These are phyloP conservation scores for Boloria selene DNA, from an alignment of 2,888 invertebrate species.

Conservation along the genomic window DNA sequence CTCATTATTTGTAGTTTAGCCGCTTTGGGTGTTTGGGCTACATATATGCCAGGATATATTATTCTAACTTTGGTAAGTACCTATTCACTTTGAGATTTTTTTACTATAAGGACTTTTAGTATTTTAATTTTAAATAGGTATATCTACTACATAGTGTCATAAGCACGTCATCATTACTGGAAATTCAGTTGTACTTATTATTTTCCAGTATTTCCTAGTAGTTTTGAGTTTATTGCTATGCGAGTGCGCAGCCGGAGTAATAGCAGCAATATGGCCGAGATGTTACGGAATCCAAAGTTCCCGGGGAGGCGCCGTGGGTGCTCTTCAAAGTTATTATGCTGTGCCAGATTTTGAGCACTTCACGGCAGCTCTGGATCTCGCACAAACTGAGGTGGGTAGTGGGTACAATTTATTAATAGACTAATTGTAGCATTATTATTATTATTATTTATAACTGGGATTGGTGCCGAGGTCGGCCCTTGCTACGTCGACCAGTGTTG, in stretches of 20 bases:
- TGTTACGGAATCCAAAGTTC: constrained; percentile 88
- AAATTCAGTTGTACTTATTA: background rate
- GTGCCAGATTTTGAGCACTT: constrained; percentile 88
- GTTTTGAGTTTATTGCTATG: constrained; percentile 85
- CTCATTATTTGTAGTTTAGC: constrained; percentile 86
- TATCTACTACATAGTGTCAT: no score
- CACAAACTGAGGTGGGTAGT: constrained; percentile 85
- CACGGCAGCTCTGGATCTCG: constrained; percentile 90
- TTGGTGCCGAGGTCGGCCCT: no score
- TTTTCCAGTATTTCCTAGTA: constrained; percentile 85
- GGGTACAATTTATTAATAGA: constrained; percentile 37
- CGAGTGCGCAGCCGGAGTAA: constrained; percentile 87
- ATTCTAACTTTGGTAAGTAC: constrained; percentile 60
- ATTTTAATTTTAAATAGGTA: no score
- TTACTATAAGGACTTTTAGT: background rate
- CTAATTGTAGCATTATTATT: no score
- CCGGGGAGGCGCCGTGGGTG: constrained; percentile 85
- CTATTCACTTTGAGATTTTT: background rate
- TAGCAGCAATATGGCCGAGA: constrained; percentile 89
- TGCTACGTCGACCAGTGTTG: no score
- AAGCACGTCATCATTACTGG: no score
- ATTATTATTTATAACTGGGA: no score
- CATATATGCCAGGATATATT: constrained; percentile 88
- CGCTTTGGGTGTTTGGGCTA: constrained; percentile 91
- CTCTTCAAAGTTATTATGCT: constrained; percentile 89